Base-by-base conservation (phyloP, 2,113 vertebrate species). In the Setophaga kirtlandii region DNA sequence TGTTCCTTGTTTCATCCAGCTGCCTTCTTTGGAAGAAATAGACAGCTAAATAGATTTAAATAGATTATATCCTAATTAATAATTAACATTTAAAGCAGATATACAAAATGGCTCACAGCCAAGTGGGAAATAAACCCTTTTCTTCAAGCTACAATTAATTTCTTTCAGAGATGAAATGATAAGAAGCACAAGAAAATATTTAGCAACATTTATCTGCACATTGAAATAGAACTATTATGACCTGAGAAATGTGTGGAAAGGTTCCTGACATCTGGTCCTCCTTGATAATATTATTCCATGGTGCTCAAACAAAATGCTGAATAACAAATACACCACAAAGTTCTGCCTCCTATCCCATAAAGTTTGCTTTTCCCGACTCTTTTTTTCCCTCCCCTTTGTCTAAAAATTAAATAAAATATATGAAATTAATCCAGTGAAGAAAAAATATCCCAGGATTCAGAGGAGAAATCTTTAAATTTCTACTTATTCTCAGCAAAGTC, bases 81-180 rank as follows among this genome's bases (percentile, higher is more conserved):
- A 96, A 94, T 94, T 96, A 94, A 93, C 79, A 88, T 93, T 91
- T 96, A 89, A 92, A 89, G 73, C 73, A 91, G 87, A 83, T 92
- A 94, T 64, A 77, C 79, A 77, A 85, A 96, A 74, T 65, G 83
- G 90, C 69, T 91, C 42, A 17, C 21, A 82, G 71, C 82, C 89
- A 97, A 95, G 58, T 87, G 83, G 65, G 80, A 94, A 89, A 96
- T 90, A 81, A 88, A 79, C 37, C 56, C 35, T 46, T 84, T 87
- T 94, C 62, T 92, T 63, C 55, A 76, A 74, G 69, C 60, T 58
- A 91, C 52, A 74, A 93, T 96, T 94, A 93, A 87, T 93, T 91
- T 82, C 19, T 93, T 68, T 75, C 87, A 50, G 73, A 84, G 89
- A 91, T 87, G 10, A 96, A 93, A 59, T 46, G 67, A 88, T 94